Evolutionary conservation across 2,113 vertebrate genomes (phyloP).

Genomic region (Meles meles): DNA sequence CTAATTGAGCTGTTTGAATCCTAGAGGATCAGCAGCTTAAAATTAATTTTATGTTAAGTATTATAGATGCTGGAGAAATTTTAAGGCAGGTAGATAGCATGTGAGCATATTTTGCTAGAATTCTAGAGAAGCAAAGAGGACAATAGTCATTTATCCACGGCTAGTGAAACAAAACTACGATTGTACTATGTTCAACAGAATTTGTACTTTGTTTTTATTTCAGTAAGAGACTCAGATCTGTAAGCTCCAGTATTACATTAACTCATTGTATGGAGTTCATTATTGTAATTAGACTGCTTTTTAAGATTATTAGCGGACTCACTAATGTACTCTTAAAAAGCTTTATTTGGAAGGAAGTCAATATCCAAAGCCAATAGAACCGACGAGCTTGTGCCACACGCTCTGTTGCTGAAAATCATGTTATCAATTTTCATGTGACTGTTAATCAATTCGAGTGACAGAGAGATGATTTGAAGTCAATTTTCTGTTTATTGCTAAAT

Average conservation of each 20-base stretch:
- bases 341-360: slow-evolving; percentile 85
- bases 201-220: slow-evolving; percentile 64
- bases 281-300: slow-evolving; percentile 83
- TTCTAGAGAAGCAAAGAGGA: slow-evolving; percentile 22
- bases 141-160: neutral
- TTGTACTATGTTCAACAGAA: neutral
- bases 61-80: neutral
- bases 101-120: neutral
- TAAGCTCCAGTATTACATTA: slow-evolving; percentile 56
- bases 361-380: slow-evolving; percentile 82
- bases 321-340: slow-evolving; percentile 86
- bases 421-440: slow-evolving; percentile 97
- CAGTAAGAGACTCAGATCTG: slow-evolving; percentile 57
- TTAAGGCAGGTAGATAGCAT: slow-evolving; percentile 16
- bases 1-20: neutral
- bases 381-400: slow-evolving; percentile 77
- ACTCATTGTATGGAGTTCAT: slow-evolving; percentile 73
- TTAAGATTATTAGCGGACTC: slow-evolving; percentile 85
- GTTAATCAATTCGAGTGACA: slow-evolving; percentile 94
- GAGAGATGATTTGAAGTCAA: slow-evolving; percentile 95
- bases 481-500: slow-evolving; percentile 88
- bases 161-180: neutral
- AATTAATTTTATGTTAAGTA: slow-evolving; percentile 21
- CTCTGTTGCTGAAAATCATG: slow-evolving; percentile 85
- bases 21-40: neutral